Conservation (phyloP, 2,888 invertebrate species). For the Cylloceria caligata region DNA sequence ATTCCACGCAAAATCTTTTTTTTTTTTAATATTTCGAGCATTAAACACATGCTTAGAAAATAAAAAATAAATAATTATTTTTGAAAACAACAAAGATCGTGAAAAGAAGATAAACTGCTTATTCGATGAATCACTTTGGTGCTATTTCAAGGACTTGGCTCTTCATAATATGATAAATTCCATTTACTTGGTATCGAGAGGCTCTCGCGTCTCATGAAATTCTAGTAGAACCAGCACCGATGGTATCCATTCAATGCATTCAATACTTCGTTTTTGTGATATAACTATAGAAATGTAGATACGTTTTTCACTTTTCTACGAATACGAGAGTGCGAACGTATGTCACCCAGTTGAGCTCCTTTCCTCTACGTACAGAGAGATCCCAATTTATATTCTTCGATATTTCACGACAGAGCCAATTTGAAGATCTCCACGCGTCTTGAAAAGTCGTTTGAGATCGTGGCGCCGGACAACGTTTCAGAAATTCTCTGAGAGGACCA, state of each 20-base stretch:
- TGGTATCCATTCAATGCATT: conserved; percentile 25
- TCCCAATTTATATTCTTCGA: conserved; percentile 66
- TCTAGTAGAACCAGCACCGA: not conserved
- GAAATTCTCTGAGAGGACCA: conserved; percentile 60
- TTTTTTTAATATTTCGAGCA: not conserved
- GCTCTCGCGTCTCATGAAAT: not conserved
- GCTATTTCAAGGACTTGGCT: not conserved
- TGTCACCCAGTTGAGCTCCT: conserved; percentile 35
- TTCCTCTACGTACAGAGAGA: not conserved
- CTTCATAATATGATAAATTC: not conserved
- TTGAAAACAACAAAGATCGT: not conserved
- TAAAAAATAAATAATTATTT: not conserved
- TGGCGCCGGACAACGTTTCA: conserved; percentile 33
- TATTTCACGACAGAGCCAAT: conserved; percentile 62
- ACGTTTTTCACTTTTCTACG: conserved; percentile 9
- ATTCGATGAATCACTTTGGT: not conserved
- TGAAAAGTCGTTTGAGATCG: not conserved
- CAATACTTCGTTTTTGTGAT: not conserved
- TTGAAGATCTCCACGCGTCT: conserved; percentile 34
- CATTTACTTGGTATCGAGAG: not conserved
- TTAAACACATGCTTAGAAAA: not conserved
- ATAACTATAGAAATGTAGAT: conserved; percentile 41
- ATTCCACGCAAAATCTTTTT: too few species aligned
- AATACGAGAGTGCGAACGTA: conserved; percentile 19
- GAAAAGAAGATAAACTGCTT: not conserved